These are phyloP conservation scores for Criorhina ranunculi DNA, from an alignment of 2,888 invertebrate genomes.

Conservation along the genomic window DNA sequence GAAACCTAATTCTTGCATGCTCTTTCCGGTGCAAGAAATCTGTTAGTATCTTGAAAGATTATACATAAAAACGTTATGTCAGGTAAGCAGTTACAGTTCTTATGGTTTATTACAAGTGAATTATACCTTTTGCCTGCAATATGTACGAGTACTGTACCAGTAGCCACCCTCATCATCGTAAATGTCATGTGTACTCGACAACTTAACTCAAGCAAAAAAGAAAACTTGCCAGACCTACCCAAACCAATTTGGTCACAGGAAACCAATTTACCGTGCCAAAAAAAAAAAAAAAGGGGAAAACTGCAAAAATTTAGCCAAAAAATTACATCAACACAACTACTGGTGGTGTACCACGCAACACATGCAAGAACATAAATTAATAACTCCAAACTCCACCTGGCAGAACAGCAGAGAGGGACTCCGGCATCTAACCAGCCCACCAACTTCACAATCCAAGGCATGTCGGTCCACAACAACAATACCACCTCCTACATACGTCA, in stretches of 20 bases:
- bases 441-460: slow-evolving; percentile 4
- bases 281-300: neutral
- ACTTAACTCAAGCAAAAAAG: slow-evolving; percentile 12
- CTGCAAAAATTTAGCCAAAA: slow-evolving; percentile 23
- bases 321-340: slow-evolving; percentile 70
- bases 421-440: slow-evolving; percentile 29
- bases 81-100: slow-evolving; percentile 24
- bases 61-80: slow-evolving; percentile 36
- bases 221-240: slow-evolving; percentile 46
- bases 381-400: slow-evolving; percentile 51
- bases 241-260: slow-evolving; percentile 65
- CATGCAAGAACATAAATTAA: slow-evolving; percentile 65
- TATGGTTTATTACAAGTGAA: neutral
- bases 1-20: slow-evolving; percentile 58
- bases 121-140: too few species aligned
- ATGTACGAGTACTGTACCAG: too few species aligned
- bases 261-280: slow-evolving; percentile 40
- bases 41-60: slow-evolving; percentile 34
- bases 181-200: neutral
- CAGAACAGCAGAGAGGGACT: slow-evolving; percentile 17
- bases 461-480: slow-evolving; percentile 25
- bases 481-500: slow-evolving; percentile 42
- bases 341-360: slow-evolving; percentile 59
- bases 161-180: slow-evolving; percentile 1
- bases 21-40: slow-evolving; percentile 45